Percentiles rank a stretch among this genome's conserved stretches.
Conservation (phyloP, 2,888 invertebrate species). For the Hyppa rectilinea region DNA sequence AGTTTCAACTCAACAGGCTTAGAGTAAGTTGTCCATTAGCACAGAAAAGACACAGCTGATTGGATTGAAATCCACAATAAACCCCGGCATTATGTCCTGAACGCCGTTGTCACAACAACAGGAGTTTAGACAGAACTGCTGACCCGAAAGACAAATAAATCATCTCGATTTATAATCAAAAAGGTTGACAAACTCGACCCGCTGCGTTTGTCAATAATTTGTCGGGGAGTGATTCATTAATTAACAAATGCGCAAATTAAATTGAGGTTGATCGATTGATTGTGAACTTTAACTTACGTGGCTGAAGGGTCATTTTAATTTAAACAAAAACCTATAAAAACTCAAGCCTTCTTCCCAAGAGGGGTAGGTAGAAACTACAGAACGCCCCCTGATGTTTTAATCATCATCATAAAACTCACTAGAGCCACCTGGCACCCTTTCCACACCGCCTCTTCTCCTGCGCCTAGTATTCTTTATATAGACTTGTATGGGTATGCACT, state of each 20-base stretch:
- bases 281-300: not conserved
- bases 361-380: not conserved
- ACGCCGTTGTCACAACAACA: slow-evolving; percentile 18
- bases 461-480: no score
- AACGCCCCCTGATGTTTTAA: no score
- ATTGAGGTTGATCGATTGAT: not conserved
- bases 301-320: not conserved
- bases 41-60: not conserved
- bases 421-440: no score
- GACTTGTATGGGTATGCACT: no score
- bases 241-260: slow-evolving; percentile 8
- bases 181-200: slow-evolving; percentile 34
- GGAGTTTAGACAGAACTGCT: slow-evolving; percentile 4
- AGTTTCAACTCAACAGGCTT: not conserved
- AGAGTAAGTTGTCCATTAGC: not conserved
- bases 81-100: not conserved
- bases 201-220: slow-evolving; percentile 37
- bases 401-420: no score
- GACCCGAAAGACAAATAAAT: slow-evolving; percentile 48
- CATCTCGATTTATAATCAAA: slow-evolving; percentile 45
- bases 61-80: not conserved
- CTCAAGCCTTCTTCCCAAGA: not conserved
- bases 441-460: no score
- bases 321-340: not conserved
- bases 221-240: slow-evolving; percentile 29